These are phyloP conservation scores for Pogonus chalceus DNA, from an alignment of 1,140 invertebrate species.

Conservation along the genomic window DNA sequence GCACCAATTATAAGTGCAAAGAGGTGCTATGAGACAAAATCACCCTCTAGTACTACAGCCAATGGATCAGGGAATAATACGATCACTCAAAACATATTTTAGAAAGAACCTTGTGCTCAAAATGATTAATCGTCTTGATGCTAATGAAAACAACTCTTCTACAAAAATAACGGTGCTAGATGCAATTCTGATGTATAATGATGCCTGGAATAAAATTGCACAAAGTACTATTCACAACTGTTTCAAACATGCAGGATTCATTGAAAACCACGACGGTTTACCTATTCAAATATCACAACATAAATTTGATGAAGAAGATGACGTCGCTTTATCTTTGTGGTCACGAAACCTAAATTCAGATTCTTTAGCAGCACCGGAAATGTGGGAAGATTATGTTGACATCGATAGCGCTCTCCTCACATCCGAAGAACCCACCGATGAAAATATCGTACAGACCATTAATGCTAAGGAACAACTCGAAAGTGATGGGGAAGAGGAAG, in stretches of 20 bases:
- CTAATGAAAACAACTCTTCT: slow-evolving; percentile 21
- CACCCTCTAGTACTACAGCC: slow-evolving; percentile 8
- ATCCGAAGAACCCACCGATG: slow-evolving; percentile 22
- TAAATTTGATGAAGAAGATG: slow-evolving; percentile 20
- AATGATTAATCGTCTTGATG: slow-evolving; percentile 22
- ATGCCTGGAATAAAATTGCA: slow-evolving; percentile 23
- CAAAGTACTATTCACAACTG: slow-evolving; percentile 21
- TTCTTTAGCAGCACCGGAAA: slow-evolving; percentile 23
- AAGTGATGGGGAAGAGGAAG: slow-evolving; percentile 24
- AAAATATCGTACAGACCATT: slow-evolving; percentile 20
- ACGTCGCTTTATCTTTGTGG: slow-evolving; percentile 21
- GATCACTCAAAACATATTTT: slow-evolving; percentile 24
- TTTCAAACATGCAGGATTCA: slow-evolving; percentile 22
- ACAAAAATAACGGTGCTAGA: slow-evolving; percentile 23
- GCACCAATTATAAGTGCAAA: too few relatives aligned
- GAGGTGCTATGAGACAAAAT: too few relatives aligned
- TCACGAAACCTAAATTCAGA: slow-evolving; percentile 22
- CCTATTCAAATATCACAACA: slow-evolving; percentile 15
- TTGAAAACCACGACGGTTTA: slow-evolving; percentile 17
- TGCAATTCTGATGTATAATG: slow-evolving; percentile 25
- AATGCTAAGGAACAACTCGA: slow-evolving; percentile 20
- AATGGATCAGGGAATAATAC: too few relatives aligned
- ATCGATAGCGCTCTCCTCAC: slow-evolving; percentile 23
- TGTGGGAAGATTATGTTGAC: slow-evolving; percentile 23
- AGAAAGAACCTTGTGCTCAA: slow-evolving; percentile 24